Base-by-base conservation (phyloP, 2,888 invertebrate genomes). In the Himalopsyche anomala region DNA sequence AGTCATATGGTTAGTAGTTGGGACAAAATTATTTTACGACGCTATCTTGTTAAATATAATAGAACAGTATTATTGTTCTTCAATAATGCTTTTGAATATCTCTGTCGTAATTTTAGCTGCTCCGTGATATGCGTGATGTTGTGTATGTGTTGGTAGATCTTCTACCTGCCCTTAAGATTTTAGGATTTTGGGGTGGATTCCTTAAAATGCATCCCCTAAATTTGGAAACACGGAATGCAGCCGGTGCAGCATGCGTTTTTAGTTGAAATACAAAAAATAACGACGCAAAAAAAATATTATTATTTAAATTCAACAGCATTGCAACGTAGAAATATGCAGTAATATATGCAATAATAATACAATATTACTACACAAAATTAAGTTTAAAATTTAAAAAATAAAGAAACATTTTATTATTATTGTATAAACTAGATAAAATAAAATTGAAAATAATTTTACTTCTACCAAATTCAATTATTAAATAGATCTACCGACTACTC, bases 191-290 rank as follows among this genome's bases (percentile, higher is more conserved):
- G 62, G 62, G 62, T 62, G 62, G 62, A 62, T 62, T 62, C 62
- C 62, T 3, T 28, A 62, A 62, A 62, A 62, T 11, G 62, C 62
- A 62, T 62, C 62, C 62, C 62, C 62, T 62, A 62, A 62, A 62
- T 62, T 62, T 62, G 62, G 62, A 62, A 62, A 62, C 8, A 19
- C 62, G 62, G 62, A 62, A 62, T 62, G 62, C 62, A 62, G 62
- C 62, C 62, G 62, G 62, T 62, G 62, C 62, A 62, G 62, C 62
- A 62, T 62, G 62, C 62, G 62, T 62, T 62, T 62, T 62, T 62
- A 62, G 62, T 5, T 62, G 28, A 62, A 62, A 62, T 19, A 11
- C 28, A 62, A 62, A 62, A 62, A 62, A 62, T 62, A 62, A 51
- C 28, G 62, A 28, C 62, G 2, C 62, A 5, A 62, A 51, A 51